Conservation (phyloP, 2,888 invertebrate genomes). For the Octonoba sinensis region DNA sequence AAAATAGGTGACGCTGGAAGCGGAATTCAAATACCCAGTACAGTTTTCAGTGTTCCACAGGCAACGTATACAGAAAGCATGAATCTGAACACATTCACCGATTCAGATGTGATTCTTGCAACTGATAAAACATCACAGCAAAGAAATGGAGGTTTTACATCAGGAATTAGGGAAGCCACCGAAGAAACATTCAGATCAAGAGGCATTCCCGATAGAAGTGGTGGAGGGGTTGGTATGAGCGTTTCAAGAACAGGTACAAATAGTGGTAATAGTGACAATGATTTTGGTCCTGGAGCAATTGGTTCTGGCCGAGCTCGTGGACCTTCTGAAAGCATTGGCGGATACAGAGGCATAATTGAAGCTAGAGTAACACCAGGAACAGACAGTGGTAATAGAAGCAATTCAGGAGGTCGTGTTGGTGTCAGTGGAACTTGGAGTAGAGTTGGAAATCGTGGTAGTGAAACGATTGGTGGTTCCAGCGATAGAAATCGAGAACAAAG, state of each 20-base stretch:
- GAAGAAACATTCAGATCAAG: no score
- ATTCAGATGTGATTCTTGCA: no score
- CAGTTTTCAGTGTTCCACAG: no score
- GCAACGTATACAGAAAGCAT: no score
- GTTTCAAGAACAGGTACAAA: neutral
- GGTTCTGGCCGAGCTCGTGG: no score
- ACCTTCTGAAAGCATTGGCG: no score
- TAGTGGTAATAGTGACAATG: neutral
- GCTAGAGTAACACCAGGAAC: neutral
- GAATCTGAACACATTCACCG: no score
- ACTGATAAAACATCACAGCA: no score
- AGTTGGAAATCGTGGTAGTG: neutral
- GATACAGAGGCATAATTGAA: neutral
- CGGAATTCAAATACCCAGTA: no score
- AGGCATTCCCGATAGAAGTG: neutral
- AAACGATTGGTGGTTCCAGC: neutral
- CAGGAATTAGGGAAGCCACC: no score
- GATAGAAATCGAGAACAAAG: neutral
- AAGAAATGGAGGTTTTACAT: no score
- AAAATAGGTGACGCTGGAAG: no score
- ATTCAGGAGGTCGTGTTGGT: conserved; percentile 1
- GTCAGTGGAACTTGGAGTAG: conserved; percentile 8
- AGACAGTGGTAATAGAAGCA: neutral
- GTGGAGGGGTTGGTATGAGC: neutral
- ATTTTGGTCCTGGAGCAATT: neutral